Percentiles rank a stretch among this genome's conserved stretches.
phyloP scores from a whole-genome alignment of 92 coral and sea anemone species.

The Siderastrea radians region DNA sequence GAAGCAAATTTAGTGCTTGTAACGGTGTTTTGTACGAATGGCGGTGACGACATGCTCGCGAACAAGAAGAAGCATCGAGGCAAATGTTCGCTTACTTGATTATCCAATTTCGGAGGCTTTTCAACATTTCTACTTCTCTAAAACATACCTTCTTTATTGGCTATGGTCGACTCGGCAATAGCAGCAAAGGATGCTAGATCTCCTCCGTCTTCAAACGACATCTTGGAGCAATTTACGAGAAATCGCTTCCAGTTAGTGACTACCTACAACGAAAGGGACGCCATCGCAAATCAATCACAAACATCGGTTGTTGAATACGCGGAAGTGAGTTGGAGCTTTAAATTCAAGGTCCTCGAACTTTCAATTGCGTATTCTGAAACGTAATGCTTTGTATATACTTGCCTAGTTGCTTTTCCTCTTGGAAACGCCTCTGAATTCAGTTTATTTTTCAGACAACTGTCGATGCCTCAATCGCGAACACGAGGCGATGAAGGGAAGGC shows the following conservation, averaged over 20 bases:
- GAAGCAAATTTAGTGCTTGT: slow-evolving; percentile 8
- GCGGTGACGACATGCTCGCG: slow-evolving; percentile 24
- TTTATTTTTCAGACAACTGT: slow-evolving; percentile 3
- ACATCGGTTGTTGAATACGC: background rate
- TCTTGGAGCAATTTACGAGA: slow-evolving; percentile 32
- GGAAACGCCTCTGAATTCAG: slow-evolving; percentile 10
- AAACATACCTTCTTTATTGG: slow-evolving; percentile 80
- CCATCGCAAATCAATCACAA: slow-evolving; percentile 6
- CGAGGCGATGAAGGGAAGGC: slow-evolving; percentile 78
- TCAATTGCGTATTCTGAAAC: background rate
- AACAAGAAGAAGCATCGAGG: slow-evolving; percentile 3
- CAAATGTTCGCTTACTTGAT: slow-evolving; percentile 29
- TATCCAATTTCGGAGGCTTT: background rate
- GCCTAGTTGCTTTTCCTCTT: background rate
- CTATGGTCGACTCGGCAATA: slow-evolving; percentile 83
- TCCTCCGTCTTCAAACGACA: slow-evolving; percentile 91
- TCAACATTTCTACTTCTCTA: background rate
- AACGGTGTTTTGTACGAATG: background rate
- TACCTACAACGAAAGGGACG: slow-evolving; percentile 55
- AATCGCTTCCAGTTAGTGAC: slow-evolving; percentile 22
- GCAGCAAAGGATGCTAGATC: slow-evolving; percentile 90
- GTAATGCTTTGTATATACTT: background rate
- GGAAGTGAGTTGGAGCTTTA: background rate
- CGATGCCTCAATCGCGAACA: slow-evolving; percentile 27
- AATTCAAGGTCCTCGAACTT: background rate